Evolutionary conservation across 1,140 invertebrate genomes (phyloP).

Genomic region (Oncopodura yosiiana): DNA sequence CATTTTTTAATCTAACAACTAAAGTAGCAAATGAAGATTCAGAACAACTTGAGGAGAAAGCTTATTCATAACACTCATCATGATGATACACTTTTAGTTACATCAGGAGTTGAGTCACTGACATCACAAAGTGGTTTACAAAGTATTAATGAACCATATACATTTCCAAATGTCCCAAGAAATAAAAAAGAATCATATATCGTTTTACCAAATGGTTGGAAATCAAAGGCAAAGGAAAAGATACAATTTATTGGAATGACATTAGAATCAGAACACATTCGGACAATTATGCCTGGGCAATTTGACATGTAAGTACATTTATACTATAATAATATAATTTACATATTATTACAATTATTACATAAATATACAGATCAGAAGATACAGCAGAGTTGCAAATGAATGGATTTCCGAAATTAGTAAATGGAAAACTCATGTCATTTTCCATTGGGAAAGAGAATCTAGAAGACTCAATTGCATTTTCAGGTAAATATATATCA

Average conservation of each 20-base stretch:
- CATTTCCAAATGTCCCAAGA: neutral
- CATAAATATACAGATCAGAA: too few species aligned
- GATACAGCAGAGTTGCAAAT: too few species aligned
- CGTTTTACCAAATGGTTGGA: slow-evolving; percentile 10
- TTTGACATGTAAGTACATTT: neutral
- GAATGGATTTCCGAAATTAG: slow-evolving; percentile 8
- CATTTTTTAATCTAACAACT: neutral
- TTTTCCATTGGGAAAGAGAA: neutral
- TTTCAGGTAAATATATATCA: too few species aligned
- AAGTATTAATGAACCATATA: too few species aligned
- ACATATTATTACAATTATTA: neutral
- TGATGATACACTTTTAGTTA: neutral
- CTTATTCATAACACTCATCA: neutral
- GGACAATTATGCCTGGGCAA: slow-evolving; percentile 14
- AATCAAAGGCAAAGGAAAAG: neutral
- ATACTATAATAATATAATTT: neutral
- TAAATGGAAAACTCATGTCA: slow-evolving; percentile 16
- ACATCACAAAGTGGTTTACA: too few species aligned
- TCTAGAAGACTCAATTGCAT: neutral
- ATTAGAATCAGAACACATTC: slow-evolving; percentile 2
- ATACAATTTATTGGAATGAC: neutral
- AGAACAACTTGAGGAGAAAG: neutral
- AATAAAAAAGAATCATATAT: slow-evolving; percentile 10
- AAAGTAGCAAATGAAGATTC: neutral
- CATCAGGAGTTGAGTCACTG: too few species aligned